Evolutionary conservation across 2,888 invertebrate species (phyloP).

Genomic region (Pachymerium ferrugineum): DNA sequence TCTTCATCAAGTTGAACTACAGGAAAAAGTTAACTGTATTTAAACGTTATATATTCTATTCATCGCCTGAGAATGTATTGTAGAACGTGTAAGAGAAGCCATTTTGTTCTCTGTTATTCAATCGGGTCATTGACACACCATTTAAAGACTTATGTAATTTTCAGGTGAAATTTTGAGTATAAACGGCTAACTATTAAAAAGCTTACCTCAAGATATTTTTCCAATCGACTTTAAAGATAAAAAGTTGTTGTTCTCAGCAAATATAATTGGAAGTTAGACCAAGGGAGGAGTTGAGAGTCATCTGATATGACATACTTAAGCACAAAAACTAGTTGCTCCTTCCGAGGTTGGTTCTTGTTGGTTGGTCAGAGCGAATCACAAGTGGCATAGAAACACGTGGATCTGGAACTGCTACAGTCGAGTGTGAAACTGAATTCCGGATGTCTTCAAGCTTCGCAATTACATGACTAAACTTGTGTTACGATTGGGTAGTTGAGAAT

Average conservation of each 20-base stretch:
- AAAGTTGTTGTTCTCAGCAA: neutral
- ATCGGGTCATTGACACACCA: slow-evolving; percentile 22
- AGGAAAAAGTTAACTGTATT: neutral
- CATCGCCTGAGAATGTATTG: slow-evolving; percentile 4
- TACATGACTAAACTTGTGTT: no score
- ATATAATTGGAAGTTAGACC: neutral
- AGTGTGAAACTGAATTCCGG: neutral
- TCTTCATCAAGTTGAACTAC: slow-evolving; percentile 6
- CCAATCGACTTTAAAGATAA: neutral
- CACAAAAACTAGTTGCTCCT: slow-evolving; percentile 6
- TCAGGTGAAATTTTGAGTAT: no score
- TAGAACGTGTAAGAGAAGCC: slow-evolving; percentile 5
- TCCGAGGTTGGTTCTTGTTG: slow-evolving; percentile 24
- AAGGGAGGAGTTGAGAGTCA: neutral
- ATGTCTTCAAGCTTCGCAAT: neutral
- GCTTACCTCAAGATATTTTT: neutral
- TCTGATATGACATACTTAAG: slow-evolving; percentile 5
- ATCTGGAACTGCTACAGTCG: neutral
- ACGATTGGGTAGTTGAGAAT: no score
- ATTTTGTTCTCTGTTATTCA: slow-evolving; percentile 15
- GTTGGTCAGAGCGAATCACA: slow-evolving; percentile 23
- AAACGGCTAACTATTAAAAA: no score
- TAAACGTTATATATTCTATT: neutral
- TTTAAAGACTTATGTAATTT: no score
- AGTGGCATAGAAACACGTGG: neutral